Evolutionary conservation across 2,888 invertebrate genomes (phyloP).

Genomic region (Chrysolina americana): DNA sequence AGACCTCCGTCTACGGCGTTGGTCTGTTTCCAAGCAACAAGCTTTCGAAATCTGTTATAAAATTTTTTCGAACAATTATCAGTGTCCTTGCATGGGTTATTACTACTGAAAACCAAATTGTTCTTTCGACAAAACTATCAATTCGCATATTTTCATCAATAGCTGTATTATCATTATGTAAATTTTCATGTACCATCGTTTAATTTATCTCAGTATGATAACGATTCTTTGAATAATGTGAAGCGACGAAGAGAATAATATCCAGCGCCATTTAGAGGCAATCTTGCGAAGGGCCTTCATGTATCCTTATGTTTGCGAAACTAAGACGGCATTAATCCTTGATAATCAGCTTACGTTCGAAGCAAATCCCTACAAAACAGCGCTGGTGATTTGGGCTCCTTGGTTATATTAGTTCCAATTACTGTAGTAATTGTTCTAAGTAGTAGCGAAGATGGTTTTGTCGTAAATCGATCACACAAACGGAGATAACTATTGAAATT

Average conservation of each 20-base stretch:
- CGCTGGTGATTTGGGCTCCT: conserved; percentile 9
- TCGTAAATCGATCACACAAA: conserved; percentile 11
- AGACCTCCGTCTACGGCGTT: too few relatives aligned
- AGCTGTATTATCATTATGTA: too few relatives aligned
- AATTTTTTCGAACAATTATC: too few relatives aligned
- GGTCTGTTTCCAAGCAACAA: too few relatives aligned
- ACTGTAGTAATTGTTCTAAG: conserved; percentile 19
- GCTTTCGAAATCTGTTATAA: too few relatives aligned
- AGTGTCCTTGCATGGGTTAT: too few relatives aligned
- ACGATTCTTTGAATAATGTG: neutral
- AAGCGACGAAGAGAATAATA: conserved; percentile 3
- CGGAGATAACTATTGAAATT: neutral
- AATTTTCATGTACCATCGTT: too few relatives aligned
- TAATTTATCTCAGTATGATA: neutral
- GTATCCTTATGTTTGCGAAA: conserved; percentile 22
- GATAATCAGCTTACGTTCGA: conserved; percentile 17
- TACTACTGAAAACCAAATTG: too few relatives aligned
- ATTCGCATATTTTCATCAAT: too few relatives aligned
- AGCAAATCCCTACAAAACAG: conserved; percentile 23
- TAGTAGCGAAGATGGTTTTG: conserved; percentile 5
- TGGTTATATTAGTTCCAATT: conserved; percentile 21
- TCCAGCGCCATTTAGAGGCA: conserved; percentile 14
- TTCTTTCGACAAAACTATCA: too few relatives aligned
- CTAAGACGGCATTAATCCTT: conserved; percentile 23
- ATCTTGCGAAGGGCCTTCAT: conserved; percentile 16